phyloP scores from a whole-genome alignment of 2,113 vertebrate genomes.

The Arenaria interpres region DNA sequence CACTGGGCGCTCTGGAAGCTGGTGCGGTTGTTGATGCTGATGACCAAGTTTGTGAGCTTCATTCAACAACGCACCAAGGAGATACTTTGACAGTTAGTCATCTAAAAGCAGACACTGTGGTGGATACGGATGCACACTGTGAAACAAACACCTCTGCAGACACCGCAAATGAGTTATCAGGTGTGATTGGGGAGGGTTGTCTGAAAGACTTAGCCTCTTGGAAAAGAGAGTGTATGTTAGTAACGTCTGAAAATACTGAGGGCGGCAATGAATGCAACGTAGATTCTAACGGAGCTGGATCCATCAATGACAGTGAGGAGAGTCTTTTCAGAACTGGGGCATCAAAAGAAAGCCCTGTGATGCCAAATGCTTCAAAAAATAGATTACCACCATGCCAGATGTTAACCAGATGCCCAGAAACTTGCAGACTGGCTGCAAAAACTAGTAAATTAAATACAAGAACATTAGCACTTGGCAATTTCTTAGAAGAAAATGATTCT shows the following conservation, averaged over 20 bases:
- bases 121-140: not conserved
- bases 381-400: not conserved
- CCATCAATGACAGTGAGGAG: not conserved
- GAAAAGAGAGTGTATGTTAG: not conserved
- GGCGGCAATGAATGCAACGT: not conserved
- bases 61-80: not conserved
- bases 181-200: not conserved
- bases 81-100: not conserved
- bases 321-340: not conserved
- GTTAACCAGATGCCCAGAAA: conserved; percentile 32
- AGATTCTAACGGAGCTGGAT: not conserved
- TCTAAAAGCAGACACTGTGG: not conserved
- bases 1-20: not conserved
- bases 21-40: not conserved
- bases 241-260: not conserved
- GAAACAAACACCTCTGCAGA: not conserved
- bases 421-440: not conserved
- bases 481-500: conserved; percentile 11
- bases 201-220: not conserved
- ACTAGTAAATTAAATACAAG: not conserved
- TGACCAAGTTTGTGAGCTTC: not conserved
- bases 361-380: not conserved
- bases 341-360: not conserved
- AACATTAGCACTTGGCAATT: not conserved
- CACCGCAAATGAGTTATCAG: not conserved